Percentiles rank a stretch among this genome's conserved stretches.
These are phyloP conservation scores for Lordiphosa collinella DNA, from an alignment of 1,140 invertebrate genomes.

Conservation along the genomic window DNA sequence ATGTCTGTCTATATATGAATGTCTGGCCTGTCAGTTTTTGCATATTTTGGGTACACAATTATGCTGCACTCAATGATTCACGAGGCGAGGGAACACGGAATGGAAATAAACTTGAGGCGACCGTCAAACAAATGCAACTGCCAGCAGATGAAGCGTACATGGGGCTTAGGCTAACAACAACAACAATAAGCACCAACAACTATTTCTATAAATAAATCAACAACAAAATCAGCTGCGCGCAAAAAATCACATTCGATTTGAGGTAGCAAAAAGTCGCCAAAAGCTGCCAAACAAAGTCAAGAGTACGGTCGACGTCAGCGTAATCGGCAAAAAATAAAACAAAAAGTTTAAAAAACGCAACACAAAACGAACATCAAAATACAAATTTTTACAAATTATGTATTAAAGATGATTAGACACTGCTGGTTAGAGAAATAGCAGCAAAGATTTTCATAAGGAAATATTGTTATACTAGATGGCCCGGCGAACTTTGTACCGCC, in stretches of 20 bases:
- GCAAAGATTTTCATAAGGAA: not conserved
- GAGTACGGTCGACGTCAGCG: constrained; percentile 42
- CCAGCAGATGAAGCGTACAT: constrained; percentile 43
- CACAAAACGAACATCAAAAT: constrained; percentile 49
- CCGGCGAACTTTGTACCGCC: too few species aligned
- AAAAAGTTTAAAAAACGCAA: constrained; percentile 5
- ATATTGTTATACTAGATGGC: too few species aligned
- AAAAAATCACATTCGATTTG: constrained; percentile 50
- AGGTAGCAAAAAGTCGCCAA: constrained; percentile 25
- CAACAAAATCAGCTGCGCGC: constrained; percentile 74
- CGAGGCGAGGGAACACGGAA: constrained; percentile 11
- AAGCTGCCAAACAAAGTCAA: constrained; percentile 58
- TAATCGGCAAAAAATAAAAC: constrained; percentile 40
- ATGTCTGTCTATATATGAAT: constrained; percentile 5
- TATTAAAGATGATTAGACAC: constrained; percentile 56
- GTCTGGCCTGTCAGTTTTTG: constrained; percentile 1
- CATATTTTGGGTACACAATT: constrained; percentile 16
- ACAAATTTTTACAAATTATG: constrained; percentile 70
- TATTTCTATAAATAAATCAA: constrained; percentile 59
- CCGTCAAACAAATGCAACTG: constrained; percentile 30
- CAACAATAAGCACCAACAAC: constrained; percentile 17
- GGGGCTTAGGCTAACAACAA: constrained; percentile 27
- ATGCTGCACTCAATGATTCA: constrained; percentile 35
- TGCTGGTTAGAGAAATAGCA: constrained; percentile 3
- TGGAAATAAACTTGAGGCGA: constrained; percentile 26